These are phyloP conservation scores for Podarcis lilfordi DNA, from an alignment of 2,797 vertebrate genomes.

Conservation along the genomic window DNA sequence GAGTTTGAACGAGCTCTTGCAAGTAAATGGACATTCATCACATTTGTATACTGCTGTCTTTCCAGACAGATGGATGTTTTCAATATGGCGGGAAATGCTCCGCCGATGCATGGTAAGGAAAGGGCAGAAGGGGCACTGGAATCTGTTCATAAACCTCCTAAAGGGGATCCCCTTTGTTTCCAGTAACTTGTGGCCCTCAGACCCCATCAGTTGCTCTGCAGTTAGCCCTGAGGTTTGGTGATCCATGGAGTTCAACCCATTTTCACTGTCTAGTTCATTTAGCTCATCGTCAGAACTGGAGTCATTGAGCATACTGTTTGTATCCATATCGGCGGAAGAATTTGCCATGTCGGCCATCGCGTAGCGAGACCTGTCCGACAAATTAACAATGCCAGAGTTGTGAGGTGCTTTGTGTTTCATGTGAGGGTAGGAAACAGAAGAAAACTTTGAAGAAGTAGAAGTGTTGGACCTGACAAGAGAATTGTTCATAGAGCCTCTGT, in stretches of 20 bases:
- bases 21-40: slow-evolving; percentile 95
- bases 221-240: slow-evolving; percentile 85
- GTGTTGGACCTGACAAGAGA: slow-evolving; percentile 79
- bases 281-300: slow-evolving; percentile 96
- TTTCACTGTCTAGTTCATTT: slow-evolving; percentile 91
- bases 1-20: slow-evolving; percentile 93
- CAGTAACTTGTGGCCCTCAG: slow-evolving; percentile 94
- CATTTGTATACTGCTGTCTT: slow-evolving; percentile 98
- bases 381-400: slow-evolving; percentile 88
- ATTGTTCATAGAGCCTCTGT: slow-evolving; percentile 79
- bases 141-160: slow-evolving; percentile 95
- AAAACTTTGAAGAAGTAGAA: slow-evolving; percentile 81
- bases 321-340: slow-evolving; percentile 84
- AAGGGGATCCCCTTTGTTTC: slow-evolving; percentile 98
- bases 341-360: slow-evolving; percentile 85
- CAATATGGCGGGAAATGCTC: slow-evolving; percentile 97
- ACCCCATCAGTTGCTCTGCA: slow-evolving; percentile 91
- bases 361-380: slow-evolving; percentile 88
- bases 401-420: slow-evolving; percentile 88
- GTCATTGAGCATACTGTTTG: slow-evolving; percentile 88
- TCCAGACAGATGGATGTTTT: slow-evolving; percentile 96
- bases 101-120: slow-evolving; percentile 97
- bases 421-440: slow-evolving; percentile 87
- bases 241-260: slow-evolving; percentile 87
- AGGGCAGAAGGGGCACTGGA: slow-evolving; percentile 98